Percentiles rank a stretch among this genome's conserved stretches.
These are phyloP conservation scores for Salminus brasiliensis DNA, from an alignment of 2,113 vertebrate genomes.

Conservation along the genomic window DNA sequence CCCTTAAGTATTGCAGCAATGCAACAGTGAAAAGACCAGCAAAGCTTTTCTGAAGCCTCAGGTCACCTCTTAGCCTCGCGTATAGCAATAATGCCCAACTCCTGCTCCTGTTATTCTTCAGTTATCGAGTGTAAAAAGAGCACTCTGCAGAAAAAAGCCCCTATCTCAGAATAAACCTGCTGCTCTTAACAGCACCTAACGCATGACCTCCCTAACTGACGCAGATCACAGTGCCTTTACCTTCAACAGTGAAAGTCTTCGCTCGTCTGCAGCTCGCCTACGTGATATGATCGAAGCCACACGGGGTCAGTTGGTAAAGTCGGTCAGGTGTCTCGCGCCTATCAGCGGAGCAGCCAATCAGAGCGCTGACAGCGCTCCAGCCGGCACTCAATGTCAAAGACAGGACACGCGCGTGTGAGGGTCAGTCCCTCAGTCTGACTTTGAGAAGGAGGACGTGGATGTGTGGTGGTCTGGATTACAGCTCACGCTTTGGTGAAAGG, in stretches of 20 bases:
- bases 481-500: too few relatives aligned
- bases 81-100: not conserved
- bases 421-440: not conserved
- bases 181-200: not conserved
- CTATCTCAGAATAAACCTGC: too few relatives aligned
- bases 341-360: slow-evolving; percentile 23
- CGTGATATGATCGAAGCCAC: slow-evolving; percentile 1
- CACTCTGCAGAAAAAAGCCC: not conserved
- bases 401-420: not conserved
- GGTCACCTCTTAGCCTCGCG: not conserved
- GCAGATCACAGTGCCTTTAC: not conserved
- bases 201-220: not conserved
- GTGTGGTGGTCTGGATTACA: too few relatives aligned
- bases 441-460: not conserved
- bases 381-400: not conserved
- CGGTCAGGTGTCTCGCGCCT: slow-evolving; percentile 28
- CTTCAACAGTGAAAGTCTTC: not conserved
- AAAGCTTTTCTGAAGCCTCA: not conserved
- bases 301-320: not conserved
- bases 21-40: not conserved
- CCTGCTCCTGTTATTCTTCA: not conserved
- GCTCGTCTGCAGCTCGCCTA: not conserved
- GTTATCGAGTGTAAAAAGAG: not conserved
- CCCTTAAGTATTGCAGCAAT: not conserved
- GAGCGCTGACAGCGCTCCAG: not conserved